Evolutionary conservation across 2,113 vertebrate species (phyloP).

Genomic region (Hippocampus barbouri): DNA sequence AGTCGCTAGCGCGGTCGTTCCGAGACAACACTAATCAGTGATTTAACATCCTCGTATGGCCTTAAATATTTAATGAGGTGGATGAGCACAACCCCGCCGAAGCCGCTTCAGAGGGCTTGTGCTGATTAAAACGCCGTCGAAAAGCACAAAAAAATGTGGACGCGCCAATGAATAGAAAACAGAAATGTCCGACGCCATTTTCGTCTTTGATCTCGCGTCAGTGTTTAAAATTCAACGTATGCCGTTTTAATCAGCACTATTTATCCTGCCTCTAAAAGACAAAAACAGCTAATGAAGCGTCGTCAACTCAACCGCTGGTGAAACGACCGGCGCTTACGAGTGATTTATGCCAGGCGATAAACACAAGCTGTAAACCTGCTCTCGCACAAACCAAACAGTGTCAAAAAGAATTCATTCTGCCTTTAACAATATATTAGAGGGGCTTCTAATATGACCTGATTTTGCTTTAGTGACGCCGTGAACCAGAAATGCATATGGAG

Average conservation of each 20-base stretch:
- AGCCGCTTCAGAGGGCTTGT: background rate
- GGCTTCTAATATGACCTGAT: background rate
- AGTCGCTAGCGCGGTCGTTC: background rate
- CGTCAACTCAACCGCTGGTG: background rate
- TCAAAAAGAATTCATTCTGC: background rate
- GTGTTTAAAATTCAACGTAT: background rate
- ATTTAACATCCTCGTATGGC: background rate
- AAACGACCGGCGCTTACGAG: background rate
- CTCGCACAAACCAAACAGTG: background rate
- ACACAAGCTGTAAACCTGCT: background rate
- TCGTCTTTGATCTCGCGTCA: background rate
- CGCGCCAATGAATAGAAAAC: background rate
- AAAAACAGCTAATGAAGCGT: background rate
- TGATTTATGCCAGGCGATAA: background rate
- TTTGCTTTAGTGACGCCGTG: background rate
- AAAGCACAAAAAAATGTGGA: background rate
- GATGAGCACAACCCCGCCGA: background rate
- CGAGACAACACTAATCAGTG: background rate
- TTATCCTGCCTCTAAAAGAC: background rate
- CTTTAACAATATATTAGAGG: background rate
- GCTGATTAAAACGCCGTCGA: background rate
- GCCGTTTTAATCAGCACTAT: background rate
- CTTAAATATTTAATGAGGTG: conserved; percentile 16
- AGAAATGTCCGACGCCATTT: background rate
- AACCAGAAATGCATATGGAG: background rate